phyloP scores from a whole-genome alignment of 2,888 invertebrate genomes.

The Meandrusa payeni region DNA sequence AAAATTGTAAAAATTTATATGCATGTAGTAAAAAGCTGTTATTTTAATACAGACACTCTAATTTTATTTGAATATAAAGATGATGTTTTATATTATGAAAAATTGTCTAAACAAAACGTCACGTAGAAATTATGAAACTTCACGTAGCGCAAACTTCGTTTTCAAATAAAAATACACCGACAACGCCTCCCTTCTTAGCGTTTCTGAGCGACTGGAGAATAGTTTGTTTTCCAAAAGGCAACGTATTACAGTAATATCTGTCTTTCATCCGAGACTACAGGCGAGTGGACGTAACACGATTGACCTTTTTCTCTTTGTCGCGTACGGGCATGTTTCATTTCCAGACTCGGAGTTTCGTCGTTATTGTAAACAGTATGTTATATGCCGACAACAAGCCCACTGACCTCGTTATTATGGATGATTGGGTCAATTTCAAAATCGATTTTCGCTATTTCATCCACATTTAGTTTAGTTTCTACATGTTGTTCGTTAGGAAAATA shows the following conservation, averaged over 20 bases:
- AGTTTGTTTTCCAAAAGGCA: slow-evolving; percentile 27
- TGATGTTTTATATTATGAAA: slow-evolving; percentile 3
- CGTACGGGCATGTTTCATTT: slow-evolving; percentile 19
- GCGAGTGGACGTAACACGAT: slow-evolving; percentile 31
- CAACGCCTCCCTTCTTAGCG: slow-evolving; percentile 25
- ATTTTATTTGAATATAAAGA: no score
- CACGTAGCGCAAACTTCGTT: slow-evolving; percentile 32
- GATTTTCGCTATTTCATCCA: neutral
- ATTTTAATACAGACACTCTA: no score
- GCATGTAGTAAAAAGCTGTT: no score
- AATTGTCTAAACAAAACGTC: neutral
- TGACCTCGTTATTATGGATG: neutral
- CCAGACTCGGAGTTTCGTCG: slow-evolving; percentile 1
- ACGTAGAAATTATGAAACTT: slow-evolving; percentile 15
- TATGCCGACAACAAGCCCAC: neutral
- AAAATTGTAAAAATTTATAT: no score
- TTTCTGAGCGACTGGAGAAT: slow-evolving; percentile 23
- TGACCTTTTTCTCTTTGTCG: slow-evolving; percentile 34
- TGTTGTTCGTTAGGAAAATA: no score
- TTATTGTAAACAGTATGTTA: slow-evolving; percentile 15
- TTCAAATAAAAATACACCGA: slow-evolving; percentile 32
- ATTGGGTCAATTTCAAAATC: neutral
- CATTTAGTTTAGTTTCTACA: no score
- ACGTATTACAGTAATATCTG: slow-evolving; percentile 20
- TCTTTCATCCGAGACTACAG: slow-evolving; percentile 18